A percentile compares a stretch with the other conserved stretches of the same genome.
These are phyloP conservation scores for Trilocha varians DNA, from an alignment of 2,888 invertebrate species.

Conservation along the genomic window DNA sequence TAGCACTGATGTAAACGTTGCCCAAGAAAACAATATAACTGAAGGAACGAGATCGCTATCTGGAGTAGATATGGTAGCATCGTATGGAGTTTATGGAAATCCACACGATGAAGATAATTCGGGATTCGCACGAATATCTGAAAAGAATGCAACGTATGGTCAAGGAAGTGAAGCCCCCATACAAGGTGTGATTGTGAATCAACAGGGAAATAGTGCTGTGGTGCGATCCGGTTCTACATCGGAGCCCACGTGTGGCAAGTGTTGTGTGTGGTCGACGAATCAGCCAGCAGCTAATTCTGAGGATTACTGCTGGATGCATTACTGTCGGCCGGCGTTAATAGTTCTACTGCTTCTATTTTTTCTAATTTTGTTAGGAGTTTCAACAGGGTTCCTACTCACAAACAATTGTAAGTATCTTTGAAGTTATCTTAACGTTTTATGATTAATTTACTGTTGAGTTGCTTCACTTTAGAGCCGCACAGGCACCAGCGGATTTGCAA, in stretches of 20 bases:
- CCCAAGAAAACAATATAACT: constrained; percentile 47
- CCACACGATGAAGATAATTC: constrained; percentile 66
- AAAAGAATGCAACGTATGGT: constrained; percentile 52
- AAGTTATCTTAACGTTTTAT: constrained; percentile 11
- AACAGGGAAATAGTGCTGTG: constrained; percentile 67
- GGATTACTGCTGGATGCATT: constrained; percentile 69
- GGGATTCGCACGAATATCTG: constrained; percentile 58
- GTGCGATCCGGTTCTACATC: constrained; percentile 40
- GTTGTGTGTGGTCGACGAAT: constrained; percentile 46
- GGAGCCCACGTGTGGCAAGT: constrained; percentile 44
- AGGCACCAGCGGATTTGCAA: too few species aligned
- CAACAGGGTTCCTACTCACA: constrained; percentile 72
- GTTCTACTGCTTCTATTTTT: constrained; percentile 68
- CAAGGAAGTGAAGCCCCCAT: constrained; percentile 60
- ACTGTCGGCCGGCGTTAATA: constrained; percentile 70
- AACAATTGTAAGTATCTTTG: constrained; percentile 70
- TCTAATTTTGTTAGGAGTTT: constrained; percentile 69
- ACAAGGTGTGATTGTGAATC: constrained; percentile 68
- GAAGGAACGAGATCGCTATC: constrained; percentile 61
- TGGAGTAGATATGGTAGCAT: constrained; percentile 68
- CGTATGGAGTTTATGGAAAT: constrained; percentile 68
- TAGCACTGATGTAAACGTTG: constrained; percentile 54
- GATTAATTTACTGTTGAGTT: background rate
- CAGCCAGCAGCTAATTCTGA: constrained; percentile 57
- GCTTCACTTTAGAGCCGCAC: too few species aligned